A percentile compares a stretch with the other conserved stretches of the same genome.
Conservation (phyloP, 2,113 vertebrate genomes). For the Romanogobio albipinnatus region DNA sequence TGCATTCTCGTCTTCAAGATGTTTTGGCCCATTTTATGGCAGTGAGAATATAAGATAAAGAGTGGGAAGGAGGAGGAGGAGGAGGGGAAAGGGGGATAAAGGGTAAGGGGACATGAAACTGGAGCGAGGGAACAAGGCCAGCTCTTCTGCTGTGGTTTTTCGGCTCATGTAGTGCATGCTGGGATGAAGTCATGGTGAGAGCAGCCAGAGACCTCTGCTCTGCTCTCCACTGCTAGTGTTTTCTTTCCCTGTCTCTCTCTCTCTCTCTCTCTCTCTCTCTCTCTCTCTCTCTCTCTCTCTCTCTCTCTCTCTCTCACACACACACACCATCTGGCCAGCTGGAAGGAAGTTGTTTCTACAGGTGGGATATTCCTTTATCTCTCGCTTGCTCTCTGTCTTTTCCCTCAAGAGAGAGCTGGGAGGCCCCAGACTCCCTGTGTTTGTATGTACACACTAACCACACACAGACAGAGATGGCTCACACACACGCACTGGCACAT, state of each 20-base stretch:
- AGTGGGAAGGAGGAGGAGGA: not conserved
- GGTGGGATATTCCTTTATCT: conserved; percentile 50
- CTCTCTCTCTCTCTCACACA: not conserved
- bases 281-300: conserved; percentile 1
- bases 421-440: conserved; percentile 34
- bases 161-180: conserved; percentile 43
- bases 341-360: conserved; percentile 54
- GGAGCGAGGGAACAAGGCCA: conserved; percentile 17
- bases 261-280: not conserved
- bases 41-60: not conserved
- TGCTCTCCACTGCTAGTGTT: conserved; percentile 30
- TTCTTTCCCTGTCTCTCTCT: conserved; percentile 3
- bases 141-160: conserved; percentile 39
- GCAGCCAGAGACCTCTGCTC: conserved; percentile 38
- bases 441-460: conserved; percentile 44
- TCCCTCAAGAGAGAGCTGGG: conserved; percentile 3
- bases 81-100: not conserved
- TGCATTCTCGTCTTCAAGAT: not conserved
- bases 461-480: conserved; percentile 21
- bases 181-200: conserved; percentile 54
- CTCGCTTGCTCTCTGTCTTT: not conserved
- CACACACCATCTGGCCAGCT: conserved; percentile 50
- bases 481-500: conserved; percentile 1
- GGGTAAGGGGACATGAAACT: conserved; percentile 18
- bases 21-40: not conserved